Evolutionary conservation across 2,113 vertebrate genomes (phyloP), one percentile per base, ranked within the genome.

Genomic region (Sterrhoptilus dennistouni): DNA sequence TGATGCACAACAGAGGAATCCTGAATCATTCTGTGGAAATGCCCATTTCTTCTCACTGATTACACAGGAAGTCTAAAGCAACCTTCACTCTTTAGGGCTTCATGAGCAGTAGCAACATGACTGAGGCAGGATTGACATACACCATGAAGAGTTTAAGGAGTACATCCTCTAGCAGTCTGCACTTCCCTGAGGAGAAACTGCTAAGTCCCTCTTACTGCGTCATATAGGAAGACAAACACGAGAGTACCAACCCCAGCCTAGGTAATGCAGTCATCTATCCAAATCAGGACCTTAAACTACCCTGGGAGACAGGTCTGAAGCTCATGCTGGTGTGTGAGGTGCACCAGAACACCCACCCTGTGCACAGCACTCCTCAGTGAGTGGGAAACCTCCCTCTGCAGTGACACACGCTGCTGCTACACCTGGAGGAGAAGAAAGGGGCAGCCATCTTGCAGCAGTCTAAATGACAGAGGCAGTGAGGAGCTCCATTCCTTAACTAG

Each of bases 11-110:
- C 38, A 80, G 56, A 77, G 24, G 68, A 95, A 95, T 70, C 68
- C 68, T 95, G 86, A 97, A 90, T 95, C 95, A 95, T 0, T 1
- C 42, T 44, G 54, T 74, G 79, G 66, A 96, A 93, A 90, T 74
- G 60, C 35, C 60, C 27, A 4, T 68, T 87, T 95, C 52, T 90
- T 63, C 75, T 79, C 71, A 66, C 47, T 28, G 71, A 40, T 60
- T 66, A 47, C 44, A 83, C 54, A 81, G 33, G 68, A 80, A 77
- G 38, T 31, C 91, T 68, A 59, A 31, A 93, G 63, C 21, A 72
- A 90, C 50, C 71, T 65, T 90, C 54, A 42, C 40, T 89, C 71
- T 53, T n/a, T 24, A 29, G 72, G 38, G 38, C 21, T 72, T 63
- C 83, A 44, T 18, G 29, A 35, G 38, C 42, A 63, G 42, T 15